Evolutionary conservation across 2,797 vertebrate genomes (phyloP).

Genomic region (Neosilurus mollespiculum): DNA sequence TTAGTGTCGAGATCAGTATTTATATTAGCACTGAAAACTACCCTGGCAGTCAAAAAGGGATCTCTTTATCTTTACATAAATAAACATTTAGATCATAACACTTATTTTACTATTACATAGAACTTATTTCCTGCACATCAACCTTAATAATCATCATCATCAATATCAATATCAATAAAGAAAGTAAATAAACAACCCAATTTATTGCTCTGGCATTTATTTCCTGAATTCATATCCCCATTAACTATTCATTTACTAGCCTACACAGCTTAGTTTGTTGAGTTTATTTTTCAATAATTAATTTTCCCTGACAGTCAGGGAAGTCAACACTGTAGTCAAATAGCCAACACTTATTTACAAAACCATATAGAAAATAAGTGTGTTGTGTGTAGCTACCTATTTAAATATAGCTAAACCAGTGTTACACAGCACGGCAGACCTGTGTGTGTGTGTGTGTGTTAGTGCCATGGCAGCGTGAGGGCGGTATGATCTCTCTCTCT

Average conservation of each 20-base stretch:
- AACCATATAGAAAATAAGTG: not conserved
- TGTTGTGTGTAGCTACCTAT: too few species aligned
- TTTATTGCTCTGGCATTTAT: not conserved
- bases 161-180: not conserved
- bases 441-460: not conserved
- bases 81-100: too few species aligned
- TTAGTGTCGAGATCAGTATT: not conserved
- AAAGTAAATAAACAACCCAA: not conserved
- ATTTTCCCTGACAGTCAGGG: not conserved
- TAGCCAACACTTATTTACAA: not conserved
- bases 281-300: not conserved
- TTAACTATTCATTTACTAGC: not conserved
- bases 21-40: not conserved
- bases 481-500: not conserved
- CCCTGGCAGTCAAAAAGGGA: not conserved
- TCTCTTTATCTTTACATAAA: not conserved
- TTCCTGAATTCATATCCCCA: not conserved
- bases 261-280: not conserved
- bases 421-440: too few species aligned
- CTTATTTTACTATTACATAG: too few species aligned
- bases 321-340: not conserved
- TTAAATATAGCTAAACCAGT: too few species aligned
- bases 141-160: not conserved
- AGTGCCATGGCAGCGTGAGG: constrained; percentile 17
- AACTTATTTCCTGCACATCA: not conserved